Base-by-base conservation (phyloP, 1,140 invertebrate genomes). In the Cheumatopsyche charites region DNA sequence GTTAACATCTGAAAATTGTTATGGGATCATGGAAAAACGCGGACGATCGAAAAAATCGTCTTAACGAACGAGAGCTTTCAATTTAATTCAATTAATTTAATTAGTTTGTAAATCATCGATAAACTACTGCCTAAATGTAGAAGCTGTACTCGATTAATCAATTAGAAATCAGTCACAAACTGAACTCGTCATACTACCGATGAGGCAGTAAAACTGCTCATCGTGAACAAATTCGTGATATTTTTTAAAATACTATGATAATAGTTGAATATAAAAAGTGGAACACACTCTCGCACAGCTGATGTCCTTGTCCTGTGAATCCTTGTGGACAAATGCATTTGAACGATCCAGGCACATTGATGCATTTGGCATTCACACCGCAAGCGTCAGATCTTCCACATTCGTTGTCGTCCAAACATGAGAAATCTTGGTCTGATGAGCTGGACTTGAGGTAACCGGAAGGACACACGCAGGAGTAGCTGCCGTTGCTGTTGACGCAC, bases 381-480 rank as follows among this genome's bases (percentile, higher is more conserved):
- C 94, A 97, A 67, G 91, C 87, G 75, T 88, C 87, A 9, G 91
- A 88, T 78, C 89, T 86, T 75, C 83, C 79, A 83, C 95, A 97
- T 84, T 97, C 95, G 79, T 97, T 88, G 52, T 96, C 90, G 84
- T 97, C 95, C 88, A 88, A 77, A 77, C 94, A 96, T 0, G 92
- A 89, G 45, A 90, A 89, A 47, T 88, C 87, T 1, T 92, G 89
- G 73, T 92, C 88, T 81, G 96, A 83, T 82, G 88, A 47, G 65
- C 49, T 65, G 15, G 71, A 58, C 45, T 69, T 62, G 15, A 68
- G 41, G 61, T 71, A 92, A 73, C 92, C 92, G 75, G 86, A 81
- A n/a, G 87, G 88, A 84, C 92, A 94, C 76, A 87, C 82, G 83
- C 92, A 94, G 76, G 88, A 86, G 82, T 87, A 92, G 73, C 90